Evolutionary conservation across 2,797 vertebrate genomes (phyloP), one percentile per base, ranked within the genome.

Genomic region (Esox masquinongy): DNA sequence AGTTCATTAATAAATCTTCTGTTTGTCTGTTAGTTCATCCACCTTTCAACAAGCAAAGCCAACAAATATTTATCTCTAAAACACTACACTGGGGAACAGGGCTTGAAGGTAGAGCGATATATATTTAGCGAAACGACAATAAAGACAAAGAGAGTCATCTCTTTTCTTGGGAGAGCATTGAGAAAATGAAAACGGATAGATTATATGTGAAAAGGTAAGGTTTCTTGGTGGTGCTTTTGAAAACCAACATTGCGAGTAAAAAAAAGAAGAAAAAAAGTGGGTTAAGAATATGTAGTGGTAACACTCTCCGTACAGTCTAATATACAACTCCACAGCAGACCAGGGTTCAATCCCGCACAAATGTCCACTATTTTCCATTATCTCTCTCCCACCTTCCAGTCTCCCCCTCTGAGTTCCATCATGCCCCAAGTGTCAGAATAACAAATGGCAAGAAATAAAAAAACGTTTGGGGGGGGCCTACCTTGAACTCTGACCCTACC

Each of bases 401-500:
- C 49, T 14, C 11, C 15, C 50, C 12, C 15, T 51, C 50, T 16
- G 50, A 51, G 12, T 51, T 51, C 50, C 49, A 50, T 14, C 9
- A 12, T 15, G 12, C 3, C 49, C 39, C 39, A 43, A 51, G 50
- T 51, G 15, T 17, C 16, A 51, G 12, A 51, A 51, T 2, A 1
- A 51, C 15, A 43, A 43, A 43, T 14, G 61, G 26, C 8, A 1
- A 64, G 1, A 56, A n/a, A 56, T 9, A 56, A n/a, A 0, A 56
- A 56, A 11, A n/a, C 1, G 0, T 12, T 12, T 22, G 19, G n/a
- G 53, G 47, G 49, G 50, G 5, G 50, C 8, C 53, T 56, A 56
- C 53, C 53, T 56, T 17, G 34, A 9, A 17, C 9, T 26, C 29
- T 29, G 22, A 1, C 14, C 51, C 76, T 64, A 99, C 98, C 95